Conservation (phyloP, 1,140 invertebrate species). For the Dreissena polymorpha region DNA sequence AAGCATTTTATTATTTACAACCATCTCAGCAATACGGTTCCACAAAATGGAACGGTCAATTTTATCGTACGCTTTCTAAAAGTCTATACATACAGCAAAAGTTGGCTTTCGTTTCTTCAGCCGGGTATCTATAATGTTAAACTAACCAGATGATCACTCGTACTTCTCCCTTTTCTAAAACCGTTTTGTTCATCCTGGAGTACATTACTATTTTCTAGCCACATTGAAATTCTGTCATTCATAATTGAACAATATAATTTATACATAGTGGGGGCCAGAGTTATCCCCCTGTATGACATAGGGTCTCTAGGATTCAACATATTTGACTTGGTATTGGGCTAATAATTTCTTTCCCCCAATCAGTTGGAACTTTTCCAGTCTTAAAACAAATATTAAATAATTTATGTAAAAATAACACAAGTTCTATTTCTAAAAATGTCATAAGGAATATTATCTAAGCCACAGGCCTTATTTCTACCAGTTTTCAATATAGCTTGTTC, state of each 20-base stretch:
- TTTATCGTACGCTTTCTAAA: slow-evolving; percentile 39
- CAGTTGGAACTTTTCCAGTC: slow-evolving; percentile 23
- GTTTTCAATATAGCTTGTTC: slow-evolving; percentile 19
- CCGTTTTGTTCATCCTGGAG: slow-evolving; percentile 39
- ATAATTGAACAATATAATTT: slow-evolving; percentile 45
- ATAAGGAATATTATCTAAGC: slow-evolving; percentile 23
- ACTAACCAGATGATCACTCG: slow-evolving; percentile 29
- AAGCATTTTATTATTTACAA: slow-evolving; percentile 25
- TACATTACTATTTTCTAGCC: slow-evolving; percentile 11
- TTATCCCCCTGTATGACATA: slow-evolving; percentile 37
- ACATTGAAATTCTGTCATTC: slow-evolving; percentile 43
- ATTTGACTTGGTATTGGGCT: slow-evolving; percentile 26
- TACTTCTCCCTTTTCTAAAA: slow-evolving; percentile 30
- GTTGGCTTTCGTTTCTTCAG: slow-evolving; percentile 17
- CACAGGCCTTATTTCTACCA: slow-evolving; percentile 19
- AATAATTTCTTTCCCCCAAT: slow-evolving; percentile 30
- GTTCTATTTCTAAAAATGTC: slow-evolving; percentile 22
- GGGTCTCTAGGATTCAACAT: slow-evolving; percentile 30
- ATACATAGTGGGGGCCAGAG: slow-evolving; percentile 19
- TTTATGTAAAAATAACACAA: slow-evolving; percentile 12
- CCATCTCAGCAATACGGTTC: slow-evolving; percentile 23
- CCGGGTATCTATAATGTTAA: slow-evolving; percentile 31
- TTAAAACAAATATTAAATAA: slow-evolving; percentile 28
- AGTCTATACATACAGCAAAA: slow-evolving; percentile 44
- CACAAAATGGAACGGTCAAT: slow-evolving; percentile 24